Evolutionary conservation across 2,113 vertebrate species (phyloP).

Genomic region (Bufo bufo): DNA sequence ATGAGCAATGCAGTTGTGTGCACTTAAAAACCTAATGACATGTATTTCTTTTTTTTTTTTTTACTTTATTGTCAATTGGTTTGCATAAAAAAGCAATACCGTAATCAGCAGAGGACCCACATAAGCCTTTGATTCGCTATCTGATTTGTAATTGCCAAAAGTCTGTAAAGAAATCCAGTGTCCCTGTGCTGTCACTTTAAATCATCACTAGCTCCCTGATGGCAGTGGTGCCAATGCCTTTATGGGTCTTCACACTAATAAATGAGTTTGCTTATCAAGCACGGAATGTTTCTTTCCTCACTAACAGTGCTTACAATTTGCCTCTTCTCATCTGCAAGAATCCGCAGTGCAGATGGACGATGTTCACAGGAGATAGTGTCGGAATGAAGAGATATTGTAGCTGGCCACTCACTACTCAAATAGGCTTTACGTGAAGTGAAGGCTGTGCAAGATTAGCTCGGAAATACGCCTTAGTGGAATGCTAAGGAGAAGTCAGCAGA

Average conservation of each 20-base stretch:
- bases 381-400: neutral
- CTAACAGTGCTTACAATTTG: slow-evolving; percentile 41
- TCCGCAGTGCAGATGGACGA: slow-evolving; percentile 45
- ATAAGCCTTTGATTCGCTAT: neutral
- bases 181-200: slow-evolving; percentile 33
- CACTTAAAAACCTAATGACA: neutral
- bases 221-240: neutral
- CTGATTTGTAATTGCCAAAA: slow-evolving; percentile 39
- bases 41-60: neutral
- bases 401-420: slow-evolving; percentile 11
- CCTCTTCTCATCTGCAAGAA: slow-evolving; percentile 22
- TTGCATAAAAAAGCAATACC: neutral
- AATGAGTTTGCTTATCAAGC: slow-evolving; percentile 40
- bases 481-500: slow-evolving; percentile 9
- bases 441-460: slow-evolving; percentile 35
- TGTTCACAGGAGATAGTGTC: slow-evolving; percentile 49
- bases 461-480: neutral
- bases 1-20: neutral
- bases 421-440: slow-evolving; percentile 46
- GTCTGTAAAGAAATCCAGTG: neutral
- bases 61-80: neutral
- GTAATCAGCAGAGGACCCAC: neutral
- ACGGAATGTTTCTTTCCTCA: neutral
- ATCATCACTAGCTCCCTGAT: neutral
- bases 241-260: slow-evolving; percentile 52